Evolutionary conservation across 1,140 invertebrate species (phyloP).

Genomic region (Paraescarpia echinospica): DNA sequence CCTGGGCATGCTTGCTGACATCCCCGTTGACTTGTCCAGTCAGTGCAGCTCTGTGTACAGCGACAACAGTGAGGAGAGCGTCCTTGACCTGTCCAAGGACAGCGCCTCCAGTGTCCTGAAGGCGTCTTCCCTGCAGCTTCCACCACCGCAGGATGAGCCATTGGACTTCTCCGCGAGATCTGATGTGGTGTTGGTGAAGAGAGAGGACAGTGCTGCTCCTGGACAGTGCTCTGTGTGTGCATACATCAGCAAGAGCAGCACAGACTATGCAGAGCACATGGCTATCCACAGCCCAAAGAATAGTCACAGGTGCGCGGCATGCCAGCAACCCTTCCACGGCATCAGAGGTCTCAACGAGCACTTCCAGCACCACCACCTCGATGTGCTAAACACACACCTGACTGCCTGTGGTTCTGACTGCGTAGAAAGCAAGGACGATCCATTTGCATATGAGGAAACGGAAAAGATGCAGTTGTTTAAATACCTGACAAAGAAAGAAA

Average conservation of each 20-base stretch:
- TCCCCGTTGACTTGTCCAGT: not conserved
- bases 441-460: not conserved
- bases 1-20: not conserved
- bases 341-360: constrained; percentile 40
- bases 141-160: constrained; percentile 38
- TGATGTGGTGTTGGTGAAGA: not conserved
- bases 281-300: constrained; percentile 48
- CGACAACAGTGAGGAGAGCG: not conserved
- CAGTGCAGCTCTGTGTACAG: not conserved
- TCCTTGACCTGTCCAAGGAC: constrained; percentile 13
- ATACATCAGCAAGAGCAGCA: constrained; percentile 44
- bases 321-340: constrained; percentile 47
- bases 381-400: constrained; percentile 18
- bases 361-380: constrained; percentile 30
- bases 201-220: constrained; percentile 15
- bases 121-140: not conserved
- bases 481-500: constrained; percentile 18
- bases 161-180: constrained; percentile 39
- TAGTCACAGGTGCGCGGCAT: constrained; percentile 53
- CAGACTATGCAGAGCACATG: constrained; percentile 51
- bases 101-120: not conserved
- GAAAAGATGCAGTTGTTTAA: constrained; percentile 41
- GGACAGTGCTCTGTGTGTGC: constrained; percentile 45
- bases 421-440: not conserved
- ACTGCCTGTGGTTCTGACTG: not conserved